Percentiles rank a stretch among this genome's conserved stretches.
Evolutionary conservation across 2,888 invertebrate species (phyloP).

Genomic region (Campoplex capitator): DNA sequence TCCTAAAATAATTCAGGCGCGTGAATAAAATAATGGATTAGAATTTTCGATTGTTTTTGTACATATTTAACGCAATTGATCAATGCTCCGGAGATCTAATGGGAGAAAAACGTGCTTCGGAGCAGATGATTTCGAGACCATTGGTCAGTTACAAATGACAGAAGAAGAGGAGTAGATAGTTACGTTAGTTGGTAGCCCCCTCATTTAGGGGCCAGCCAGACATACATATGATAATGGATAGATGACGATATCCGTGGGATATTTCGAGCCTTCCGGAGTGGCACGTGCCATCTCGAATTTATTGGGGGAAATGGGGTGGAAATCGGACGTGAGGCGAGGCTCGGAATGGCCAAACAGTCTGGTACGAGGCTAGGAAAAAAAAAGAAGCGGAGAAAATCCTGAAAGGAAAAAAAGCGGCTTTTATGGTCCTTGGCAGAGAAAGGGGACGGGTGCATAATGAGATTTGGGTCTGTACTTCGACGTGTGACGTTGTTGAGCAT

Average conservation of each 20-base stretch:
- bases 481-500: neutral
- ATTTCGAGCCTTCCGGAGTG: constrained; percentile 35
- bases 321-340: neutral
- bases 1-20: neutral
- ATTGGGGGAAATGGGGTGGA: neutral
- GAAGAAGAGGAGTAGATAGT: constrained; percentile 5
- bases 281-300: constrained; percentile 37
- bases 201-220: neutral
- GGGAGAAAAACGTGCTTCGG: neutral
- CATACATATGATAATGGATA: constrained; percentile 40
- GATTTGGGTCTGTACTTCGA: neutral
- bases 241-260: constrained; percentile 38
- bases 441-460: constrained; percentile 1
- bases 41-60: neutral
- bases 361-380: neutral
- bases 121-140: neutral
- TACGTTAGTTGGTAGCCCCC: neutral
- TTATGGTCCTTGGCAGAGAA: neutral
- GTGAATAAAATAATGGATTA: neutral
- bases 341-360: constrained; percentile 22
- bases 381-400: neutral
- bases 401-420: neutral
- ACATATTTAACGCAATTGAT: neutral
- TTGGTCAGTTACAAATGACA: constrained; percentile 18
- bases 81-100: too few species aligned